A percentile compares a stretch with the other conserved stretches of the same genome.
Conservation (phyloP, 2,113 vertebrate genomes). For the Rostratula benghalensis region DNA sequence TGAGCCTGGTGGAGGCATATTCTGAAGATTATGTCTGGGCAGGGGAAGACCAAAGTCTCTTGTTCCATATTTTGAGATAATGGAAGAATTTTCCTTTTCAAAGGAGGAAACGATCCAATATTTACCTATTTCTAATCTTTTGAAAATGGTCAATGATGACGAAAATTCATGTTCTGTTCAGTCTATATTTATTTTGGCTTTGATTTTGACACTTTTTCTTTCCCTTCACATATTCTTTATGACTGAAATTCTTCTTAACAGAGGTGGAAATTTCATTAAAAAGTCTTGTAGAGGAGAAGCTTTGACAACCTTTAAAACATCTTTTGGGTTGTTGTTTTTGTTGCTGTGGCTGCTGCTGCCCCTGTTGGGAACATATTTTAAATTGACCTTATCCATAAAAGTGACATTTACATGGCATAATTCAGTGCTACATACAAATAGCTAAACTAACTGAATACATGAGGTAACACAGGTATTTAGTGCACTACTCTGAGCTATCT, state of each 20-base stretch:
- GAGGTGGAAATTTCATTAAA: background rate
- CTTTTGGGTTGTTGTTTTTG: background rate
- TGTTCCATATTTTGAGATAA: background rate
- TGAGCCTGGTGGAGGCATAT: background rate
- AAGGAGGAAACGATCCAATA: background rate
- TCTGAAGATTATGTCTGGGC: background rate
- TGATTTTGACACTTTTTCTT: background rate
- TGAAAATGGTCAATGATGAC: background rate
- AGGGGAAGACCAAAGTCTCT: background rate
- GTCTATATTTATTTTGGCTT: background rate
- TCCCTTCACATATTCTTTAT: background rate
- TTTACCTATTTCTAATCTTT: background rate
- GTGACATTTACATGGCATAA: conserved; percentile 50
- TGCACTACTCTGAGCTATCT: background rate
- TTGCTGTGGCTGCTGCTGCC: background rate
- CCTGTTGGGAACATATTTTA: conserved; percentile 36
- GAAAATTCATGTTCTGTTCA: background rate
- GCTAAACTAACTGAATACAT: background rate
- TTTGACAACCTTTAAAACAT: conserved; percentile 29
- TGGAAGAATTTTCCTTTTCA: background rate
- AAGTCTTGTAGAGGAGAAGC: background rate
- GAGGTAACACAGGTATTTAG: background rate
- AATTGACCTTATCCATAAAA: conserved; percentile 67
- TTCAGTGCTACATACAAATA: conserved; percentile 7
- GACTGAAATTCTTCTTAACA: background rate